Base-by-base conservation (phyloP, 2,113 vertebrate species). In the Heteronetta atricapilla region DNA sequence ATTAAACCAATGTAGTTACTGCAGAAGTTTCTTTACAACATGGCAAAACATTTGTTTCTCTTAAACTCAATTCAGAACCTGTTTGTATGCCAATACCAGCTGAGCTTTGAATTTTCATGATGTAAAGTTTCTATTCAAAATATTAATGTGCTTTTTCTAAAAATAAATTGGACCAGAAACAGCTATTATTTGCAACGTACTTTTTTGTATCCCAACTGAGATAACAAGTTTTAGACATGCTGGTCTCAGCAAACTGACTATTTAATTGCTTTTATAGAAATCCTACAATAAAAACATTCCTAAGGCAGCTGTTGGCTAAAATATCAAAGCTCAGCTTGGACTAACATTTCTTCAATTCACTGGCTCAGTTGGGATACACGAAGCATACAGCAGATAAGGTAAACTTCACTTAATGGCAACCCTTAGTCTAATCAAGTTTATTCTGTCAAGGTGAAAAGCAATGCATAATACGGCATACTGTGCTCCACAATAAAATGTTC, bases 281-380 rank as follows among this genome's bases (percentile, higher is more conserved):
- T 82, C 70, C 56, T 89, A 81, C 82, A 64, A 76, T 44, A 90
- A 95, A 89, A 88, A 88, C 73, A 94, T 56, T 94, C 93, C 93
- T 84, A 94, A 96, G 74, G 81, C 95, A 92, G 77, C 83, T 91
- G 82, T 88, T 94, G 92, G 91, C 94, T 88, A 94, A 86, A 93
- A 88, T 68, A 89, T 92, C 94, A 95, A 95, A 85, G 93, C 94
- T 95, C 96, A 95, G 95, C 94, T 95, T 93, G 94, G 77, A 78
- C 77, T 88, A 92, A 64, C 77, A 69, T 93, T 95, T 95, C 90
- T 89, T 69, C 83, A 81, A 82, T 94, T 96, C 88, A 83, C 60
- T 86, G 69, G 52, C 95, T 94, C 94, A 95, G 94, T 64, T 96
- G 94, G 90, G 75, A 94, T 70, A 94, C 74, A 84, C 0, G 10